Base-by-base conservation (phyloP, 1,140 invertebrate genomes). In the Aphis craccivora region DNA sequence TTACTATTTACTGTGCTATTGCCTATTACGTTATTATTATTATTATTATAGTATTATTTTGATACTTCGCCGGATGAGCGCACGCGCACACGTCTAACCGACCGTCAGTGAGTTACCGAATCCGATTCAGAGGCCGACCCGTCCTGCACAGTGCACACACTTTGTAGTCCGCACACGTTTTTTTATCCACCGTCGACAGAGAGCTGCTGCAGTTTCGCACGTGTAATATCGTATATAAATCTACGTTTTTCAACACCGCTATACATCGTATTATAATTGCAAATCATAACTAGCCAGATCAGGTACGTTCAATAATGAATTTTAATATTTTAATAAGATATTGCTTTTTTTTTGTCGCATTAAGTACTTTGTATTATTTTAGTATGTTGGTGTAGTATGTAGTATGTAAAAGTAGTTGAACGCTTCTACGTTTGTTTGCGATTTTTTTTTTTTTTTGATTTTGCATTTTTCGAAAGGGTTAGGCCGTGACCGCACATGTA, bases 31-130 rank as follows among this genome's bases (percentile, higher is more conserved):
- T 53, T 53, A 53, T 53, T 53, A 51, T 51, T 53, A 53, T 67
- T 67, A 67, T 67, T 60, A 60, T 60, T 60, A 60, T 60, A 67
- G n/a, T 67, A 67, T 67, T n/a, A 76, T 76, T 76, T 76, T 76
- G 60, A 76, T 76, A 76, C 60, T n/a, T 35, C n/a, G 60, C n/a
- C n/a, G 60, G 60, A 76, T n/a, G 30, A 0, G 60, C 60, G 60
- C 60, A 76, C n/a, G 60, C 60, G 60, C 60, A 76, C 14, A 76
- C 60, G 60, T n/a, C 60, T n/a, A 30, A n/a, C 30, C 60, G 30
- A n/a, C 60, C 60, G 4, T 76, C 60, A 76, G 60, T 76, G 60
- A 76, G 60, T 76, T 76, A 76, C 60, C n/a, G 60, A 30, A 76
- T 76, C 60, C n/a, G 30, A 76, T 76, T 35, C n/a, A n/a, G 30